Conservation (phyloP, 2,888 invertebrate genomes). For the Ecdyonurus torrentis region DNA sequence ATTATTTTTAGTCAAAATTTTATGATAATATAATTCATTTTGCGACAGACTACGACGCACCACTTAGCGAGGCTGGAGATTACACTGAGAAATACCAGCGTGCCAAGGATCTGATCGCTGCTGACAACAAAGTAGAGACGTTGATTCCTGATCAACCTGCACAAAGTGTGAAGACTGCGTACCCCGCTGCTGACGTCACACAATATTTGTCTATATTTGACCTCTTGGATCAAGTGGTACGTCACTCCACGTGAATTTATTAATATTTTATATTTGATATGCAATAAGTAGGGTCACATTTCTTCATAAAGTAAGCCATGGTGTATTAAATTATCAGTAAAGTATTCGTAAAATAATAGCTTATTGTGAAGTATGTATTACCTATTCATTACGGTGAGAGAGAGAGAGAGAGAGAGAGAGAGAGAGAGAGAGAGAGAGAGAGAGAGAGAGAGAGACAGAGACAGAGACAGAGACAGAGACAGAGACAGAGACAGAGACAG, state of each 20-base stretch:
- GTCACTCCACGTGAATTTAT: no score
- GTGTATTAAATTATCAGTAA: conserved; percentile 18
- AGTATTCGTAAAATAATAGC: no score
- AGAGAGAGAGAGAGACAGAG: no score
- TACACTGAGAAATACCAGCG: conserved; percentile 30
- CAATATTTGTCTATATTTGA: conserved; percentile 17
- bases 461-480: no score
- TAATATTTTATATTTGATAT: conserved; percentile 6
- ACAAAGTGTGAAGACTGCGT: conserved; percentile 21
- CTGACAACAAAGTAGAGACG: conserved; percentile 19
- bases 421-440: no score
- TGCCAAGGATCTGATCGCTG: conserved; percentile 15
- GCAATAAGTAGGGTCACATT: conserved; percentile 8
- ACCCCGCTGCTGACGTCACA: conserved; percentile 18
- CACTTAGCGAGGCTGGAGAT: conserved; percentile 34
- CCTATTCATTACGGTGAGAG: no score
- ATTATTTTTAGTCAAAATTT: no score
- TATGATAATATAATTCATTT: not conserved
- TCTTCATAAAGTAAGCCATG: conserved; percentile 20
- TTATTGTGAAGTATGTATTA: no score
- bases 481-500: no score
- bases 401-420: no score
- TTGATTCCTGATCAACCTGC: conserved; percentile 22
- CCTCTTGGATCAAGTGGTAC: conserved; percentile 17
- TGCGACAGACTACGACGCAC: conserved; percentile 36